These are phyloP conservation scores for Drosophila insularis DNA, from an alignment of 1,140 invertebrate genomes.

Conservation along the genomic window DNA sequence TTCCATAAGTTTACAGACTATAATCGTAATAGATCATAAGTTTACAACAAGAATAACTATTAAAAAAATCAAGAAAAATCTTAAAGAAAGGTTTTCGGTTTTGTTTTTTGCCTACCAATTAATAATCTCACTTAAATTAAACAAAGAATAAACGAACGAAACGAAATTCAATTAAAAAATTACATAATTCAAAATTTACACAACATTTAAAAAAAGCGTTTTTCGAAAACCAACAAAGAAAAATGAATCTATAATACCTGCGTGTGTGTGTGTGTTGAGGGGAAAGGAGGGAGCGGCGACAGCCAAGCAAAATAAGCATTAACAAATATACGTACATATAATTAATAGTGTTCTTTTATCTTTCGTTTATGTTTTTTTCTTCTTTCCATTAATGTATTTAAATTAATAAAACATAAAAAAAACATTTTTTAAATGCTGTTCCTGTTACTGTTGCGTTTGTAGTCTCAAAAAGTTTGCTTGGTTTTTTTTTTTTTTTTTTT, in stretches of 20 bases:
- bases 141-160: slow-evolving; percentile 38
- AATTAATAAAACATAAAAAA: slow-evolving; percentile 62
- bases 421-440: slow-evolving; percentile 80
- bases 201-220: slow-evolving; percentile 55
- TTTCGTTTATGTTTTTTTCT: background rate
- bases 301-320: slow-evolving; percentile 39
- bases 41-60: slow-evolving; percentile 73
- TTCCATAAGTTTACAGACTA: slow-evolving; percentile 49
- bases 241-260: slow-evolving; percentile 52
- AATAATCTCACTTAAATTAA: slow-evolving; percentile 77
- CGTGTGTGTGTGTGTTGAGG: slow-evolving; percentile 20
- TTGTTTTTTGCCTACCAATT: slow-evolving; percentile 30
- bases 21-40: slow-evolving; percentile 58
- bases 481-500: slow-evolving; percentile 21
- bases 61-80: slow-evolving; percentile 20
- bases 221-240: slow-evolving; percentile 59
- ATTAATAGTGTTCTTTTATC: slow-evolving; percentile 30
- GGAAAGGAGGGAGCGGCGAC: background rate
- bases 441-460: slow-evolving; percentile 80
- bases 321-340: slow-evolving; percentile 34
- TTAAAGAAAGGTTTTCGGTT: background rate
- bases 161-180: slow-evolving; percentile 34
- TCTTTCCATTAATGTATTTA: background rate
- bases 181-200: slow-evolving; percentile 42
- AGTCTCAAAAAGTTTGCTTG: slow-evolving; percentile 75